Conservation (phyloP, 30 jellyfish, hydroid and myxozoan species). For the Mastigias papua region DNA sequence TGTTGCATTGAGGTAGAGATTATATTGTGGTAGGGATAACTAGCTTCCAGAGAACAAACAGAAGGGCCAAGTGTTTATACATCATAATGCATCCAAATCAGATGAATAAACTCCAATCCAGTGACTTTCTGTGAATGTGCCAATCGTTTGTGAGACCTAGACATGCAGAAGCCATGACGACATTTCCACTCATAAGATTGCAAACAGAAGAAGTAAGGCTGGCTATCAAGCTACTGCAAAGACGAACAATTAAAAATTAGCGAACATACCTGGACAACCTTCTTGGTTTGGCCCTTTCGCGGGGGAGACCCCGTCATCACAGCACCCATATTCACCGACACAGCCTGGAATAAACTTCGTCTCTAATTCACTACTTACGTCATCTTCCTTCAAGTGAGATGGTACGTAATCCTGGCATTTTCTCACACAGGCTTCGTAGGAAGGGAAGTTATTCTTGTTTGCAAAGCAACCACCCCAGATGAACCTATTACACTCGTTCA, state of each 20-base stretch:
- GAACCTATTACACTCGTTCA: slow-evolving; percentile 75
- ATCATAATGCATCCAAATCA: too few species aligned
- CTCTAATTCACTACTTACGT: slow-evolving; percentile 16
- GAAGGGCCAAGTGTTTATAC: too few species aligned
- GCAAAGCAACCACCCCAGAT: slow-evolving; percentile 97
- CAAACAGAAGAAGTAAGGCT: neutral
- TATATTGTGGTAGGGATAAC: too few species aligned
- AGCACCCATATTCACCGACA: slow-evolving; percentile 78
- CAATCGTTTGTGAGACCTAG: too few species aligned
- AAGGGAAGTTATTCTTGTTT: slow-evolving; percentile 79
- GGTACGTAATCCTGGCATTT: slow-evolving; percentile 51
- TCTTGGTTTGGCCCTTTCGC: slow-evolving; percentile 79
- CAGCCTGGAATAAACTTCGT: slow-evolving; percentile 63
- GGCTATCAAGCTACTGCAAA: neutral
- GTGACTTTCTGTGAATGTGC: too few species aligned
- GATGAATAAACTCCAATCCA: too few species aligned
- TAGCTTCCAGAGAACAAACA: too few species aligned
- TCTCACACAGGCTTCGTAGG: slow-evolving; percentile 71
- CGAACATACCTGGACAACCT: slow-evolving; percentile 80
- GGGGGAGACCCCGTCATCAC: slow-evolving; percentile 71
- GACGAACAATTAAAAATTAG: too few species aligned
- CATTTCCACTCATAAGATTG: too few species aligned
- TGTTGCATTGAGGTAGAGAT: too few species aligned
- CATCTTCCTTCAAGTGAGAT: neutral
- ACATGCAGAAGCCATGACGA: too few species aligned